A percentile compares a stretch with the other conserved stretches of the same genome.
Evolutionary conservation across 2,888 invertebrate genomes (phyloP).

Genomic region (Amphiduros pacificus): DNA sequence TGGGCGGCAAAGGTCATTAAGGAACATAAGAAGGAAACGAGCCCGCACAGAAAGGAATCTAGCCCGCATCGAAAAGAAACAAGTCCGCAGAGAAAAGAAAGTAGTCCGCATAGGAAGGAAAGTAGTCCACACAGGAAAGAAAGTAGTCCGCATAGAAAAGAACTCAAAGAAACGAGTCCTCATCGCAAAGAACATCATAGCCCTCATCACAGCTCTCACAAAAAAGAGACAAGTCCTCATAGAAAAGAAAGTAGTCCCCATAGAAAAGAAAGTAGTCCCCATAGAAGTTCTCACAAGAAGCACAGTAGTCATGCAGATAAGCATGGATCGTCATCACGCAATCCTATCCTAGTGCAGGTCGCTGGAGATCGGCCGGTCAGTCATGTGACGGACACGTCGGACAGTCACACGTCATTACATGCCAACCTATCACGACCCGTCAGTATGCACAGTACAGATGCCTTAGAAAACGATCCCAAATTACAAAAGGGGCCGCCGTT

Average conservation of each 20-base stretch:
- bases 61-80: too few relatives aligned
- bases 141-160: not conserved
- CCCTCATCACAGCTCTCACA: not conserved
- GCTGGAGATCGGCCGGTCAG: constrained; percentile 1
- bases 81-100: too few relatives aligned
- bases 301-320: too few relatives aligned
- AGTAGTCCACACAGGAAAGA: too few relatives aligned
- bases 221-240: not conserved
- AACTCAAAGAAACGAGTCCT: too few relatives aligned
- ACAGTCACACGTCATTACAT: not conserved
- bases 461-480: too few relatives aligned
- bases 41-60: too few relatives aligned
- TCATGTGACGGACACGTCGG: not conserved
- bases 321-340: too few relatives aligned
- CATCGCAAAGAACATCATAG: not conserved
- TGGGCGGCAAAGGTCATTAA: constrained; percentile 10
- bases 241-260: not conserved
- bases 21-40: not conserved
- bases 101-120: too few relatives aligned
- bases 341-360: constrained; percentile 4
- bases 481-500: too few relatives aligned
- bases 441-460: too few relatives aligned
- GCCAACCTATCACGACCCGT: not conserved
- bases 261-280: not conserved
- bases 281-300: too few relatives aligned